Base-by-base conservation (phyloP, 1,140 invertebrate genomes). In the Cotesia typhae region DNA sequence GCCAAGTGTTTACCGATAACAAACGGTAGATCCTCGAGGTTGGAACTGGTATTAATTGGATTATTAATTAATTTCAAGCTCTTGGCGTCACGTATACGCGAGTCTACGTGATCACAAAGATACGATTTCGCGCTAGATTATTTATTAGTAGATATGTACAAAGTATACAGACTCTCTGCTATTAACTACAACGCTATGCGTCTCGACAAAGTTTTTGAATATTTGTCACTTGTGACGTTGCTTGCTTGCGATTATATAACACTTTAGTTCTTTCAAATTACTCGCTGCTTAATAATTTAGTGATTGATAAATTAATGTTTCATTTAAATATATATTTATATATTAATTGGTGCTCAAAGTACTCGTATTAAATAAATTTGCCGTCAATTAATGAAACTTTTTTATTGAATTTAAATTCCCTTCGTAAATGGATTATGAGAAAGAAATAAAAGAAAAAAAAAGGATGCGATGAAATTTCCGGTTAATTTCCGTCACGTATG, bases 21-120 rank as follows among this genome's bases (percentile, higher is more conserved):
- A 47, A 47, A 47, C 41, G 41, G 10, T 47, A 47, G 41, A 47
- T 47, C 41, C 41, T 47, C 5, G 10, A 47, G 41, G 6, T 47
- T 10, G 41, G 41, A 47, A 47, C 41, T 41, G 9, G 41, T 6
- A 47, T 47, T 7, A 47, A 61, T 61, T 61, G 10, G 10, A 35
- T 35, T 35, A 57, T 36, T 61, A 61, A 61, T 61, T 35, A 61
- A 35, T 61, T 61, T 17, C 28, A 12, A 10, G 53, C n/a, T 36
- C 20, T 12, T 61, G 63, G n/a, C 5, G 35, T 37, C 37, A 41
- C 12, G 4, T 57, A 20, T 57, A 4, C 53, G 6, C 53, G 14
- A 57, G 53, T 17, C 53, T 17, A 17, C 63, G 38, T n/a, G 9
- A 65, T 37, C 63, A 65, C 63, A 14, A 65, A 41, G 63, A 41